Conservation (phyloP, 2,797 vertebrate genomes). For the Pristis pectinata region DNA sequence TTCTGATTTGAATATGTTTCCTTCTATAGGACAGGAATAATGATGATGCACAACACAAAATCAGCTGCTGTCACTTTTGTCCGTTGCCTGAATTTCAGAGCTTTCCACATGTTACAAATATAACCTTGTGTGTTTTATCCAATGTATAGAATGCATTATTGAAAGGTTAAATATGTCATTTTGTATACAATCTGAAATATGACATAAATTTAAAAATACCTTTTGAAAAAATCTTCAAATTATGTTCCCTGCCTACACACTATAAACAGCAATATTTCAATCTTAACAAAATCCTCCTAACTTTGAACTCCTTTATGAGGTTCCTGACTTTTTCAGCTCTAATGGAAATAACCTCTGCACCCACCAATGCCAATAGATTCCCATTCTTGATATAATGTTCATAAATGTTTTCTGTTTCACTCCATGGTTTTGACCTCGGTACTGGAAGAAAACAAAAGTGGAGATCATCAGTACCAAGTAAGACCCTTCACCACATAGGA, state of each 20-base stretch:
- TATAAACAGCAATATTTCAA: not conserved
- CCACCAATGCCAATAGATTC: not conserved
- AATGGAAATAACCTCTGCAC: not conserved
- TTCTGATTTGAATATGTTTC: not conserved
- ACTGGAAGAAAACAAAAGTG: not conserved
- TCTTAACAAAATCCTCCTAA: not conserved
- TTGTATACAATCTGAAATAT: not conserved
- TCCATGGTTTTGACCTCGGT: not conserved
- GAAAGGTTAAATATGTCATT: not conserved
- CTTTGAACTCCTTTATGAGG: not conserved
- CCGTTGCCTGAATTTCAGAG: not conserved
- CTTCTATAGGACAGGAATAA: not conserved
- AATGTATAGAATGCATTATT: not conserved
- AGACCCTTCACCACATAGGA: not conserved
- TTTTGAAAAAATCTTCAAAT: not conserved
- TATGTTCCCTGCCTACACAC: not conserved
- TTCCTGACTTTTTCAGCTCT: not conserved
- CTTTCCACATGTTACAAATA: not conserved
- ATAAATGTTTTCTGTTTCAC: not conserved
- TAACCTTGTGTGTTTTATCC: not conserved
- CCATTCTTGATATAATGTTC: not conserved
- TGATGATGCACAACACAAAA: not conserved
- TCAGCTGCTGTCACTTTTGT: not conserved
- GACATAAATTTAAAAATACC: not conserved
- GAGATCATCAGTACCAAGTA: not conserved